Evolutionary conservation across 2,797 vertebrate species (phyloP), one percentile per base, ranked within the genome.

Genomic region (Coreius guichenoti): DNA sequence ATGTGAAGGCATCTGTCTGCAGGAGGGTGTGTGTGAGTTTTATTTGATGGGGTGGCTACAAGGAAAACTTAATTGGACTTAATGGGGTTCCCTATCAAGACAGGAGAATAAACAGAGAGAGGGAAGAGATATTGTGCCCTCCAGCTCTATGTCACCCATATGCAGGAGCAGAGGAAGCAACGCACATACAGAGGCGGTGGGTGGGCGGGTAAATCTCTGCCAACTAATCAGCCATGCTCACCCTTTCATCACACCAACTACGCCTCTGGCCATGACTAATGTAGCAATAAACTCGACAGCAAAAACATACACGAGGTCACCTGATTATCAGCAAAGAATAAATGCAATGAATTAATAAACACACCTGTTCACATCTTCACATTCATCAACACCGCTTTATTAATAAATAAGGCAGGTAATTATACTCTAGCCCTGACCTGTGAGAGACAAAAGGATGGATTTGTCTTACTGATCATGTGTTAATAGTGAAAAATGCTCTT

Each of bases 51-150:
- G 87, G 89, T 89, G 70, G 91, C 90, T 89, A 87, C 83, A 90
- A 91, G 90, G 84, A 85, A 86, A 91, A 93, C 89, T 91, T 95
- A 94, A 95, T 95, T 94, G 93, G 91, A 92, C 90, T 88, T 94
- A 96, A 94, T 93, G 88, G 90, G 89, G 89, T 91, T 94, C 93
- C 93, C 93, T 75, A 89, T 83, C 90, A 94, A 94, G 92, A 87
- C 31, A 88, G 88, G 73, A 91, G 91, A 93, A 94, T 92, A 94
- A 95, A 95, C 92, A 94, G 86, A 92, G 86, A 84, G 89, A 88
- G 91, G 92, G 68, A 78, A 85, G 76, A 85, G 31, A 73, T 61
- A 82, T 72, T 74, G 93, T 89, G 92, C 91, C 94, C 93, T 88
- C 86, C 90, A 93, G 93, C 93, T 86, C 73, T 65, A 86, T 93